Base-by-base conservation (phyloP, 2,113 vertebrate species). In the Verasper variegatus region DNA sequence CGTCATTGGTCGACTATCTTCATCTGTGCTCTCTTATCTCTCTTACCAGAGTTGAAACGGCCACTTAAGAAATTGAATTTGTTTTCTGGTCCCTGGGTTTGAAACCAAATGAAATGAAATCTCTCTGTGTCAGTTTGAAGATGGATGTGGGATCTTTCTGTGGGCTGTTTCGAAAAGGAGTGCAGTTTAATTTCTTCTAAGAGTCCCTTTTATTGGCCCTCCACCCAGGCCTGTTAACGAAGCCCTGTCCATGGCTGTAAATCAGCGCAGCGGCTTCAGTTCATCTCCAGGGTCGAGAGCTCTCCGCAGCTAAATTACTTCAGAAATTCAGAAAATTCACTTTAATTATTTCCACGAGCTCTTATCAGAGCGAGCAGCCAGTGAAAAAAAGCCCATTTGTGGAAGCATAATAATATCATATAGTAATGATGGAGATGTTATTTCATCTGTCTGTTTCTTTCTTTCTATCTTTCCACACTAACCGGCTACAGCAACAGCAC, bases 341-440 rank as follows among this genome's bases (percentile, higher is more conserved):
- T 75, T 72, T 76, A 85, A 80, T 92, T 84, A 90, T 61, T 85
- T 78, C 81, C 68, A 49, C 77, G 76, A 87, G 81, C 71, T 24
- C 15, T 40, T n/a, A 18, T 67, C 21, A 64, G 60, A 1, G 17
- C 23, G 10, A 20, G 24, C 37, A 62, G 61, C 54, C 6, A 35
- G 79, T 27, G 31, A 51, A 42, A 73, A 71, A 24, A 69, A 68
- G 35, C 7, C 63, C 59, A 15, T 47, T 17, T n/a, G 26, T 64
- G 35, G 9, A 37, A 37, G 9, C 35, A 37, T 37, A 37, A 10
- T 10, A 37, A 37, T 37, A 10, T 3, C 5, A 40, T 21, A 26
- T 27, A 24, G 20, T 42, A 21, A 20, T 42, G 18, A 81, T 17
- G 17, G 21, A 23, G 42, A 8, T 12, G 15, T 42, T 10, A 27